Evolutionary conservation across 2,797 vertebrate genomes (phyloP), one percentile per base, ranked within the genome.

Genomic region (Crenuchus spilurus): DNA sequence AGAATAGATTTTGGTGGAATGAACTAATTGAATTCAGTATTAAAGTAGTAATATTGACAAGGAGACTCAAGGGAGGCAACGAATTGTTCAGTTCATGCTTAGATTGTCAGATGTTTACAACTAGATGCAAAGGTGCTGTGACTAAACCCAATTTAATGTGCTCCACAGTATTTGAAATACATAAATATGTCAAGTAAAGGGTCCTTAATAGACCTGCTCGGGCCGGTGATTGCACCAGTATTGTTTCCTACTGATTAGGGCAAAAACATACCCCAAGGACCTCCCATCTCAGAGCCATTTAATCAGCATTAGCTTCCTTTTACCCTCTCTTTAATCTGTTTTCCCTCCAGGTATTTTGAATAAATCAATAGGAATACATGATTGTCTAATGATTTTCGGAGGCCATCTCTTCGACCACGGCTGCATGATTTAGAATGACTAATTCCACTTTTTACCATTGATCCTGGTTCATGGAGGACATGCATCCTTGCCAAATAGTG

Each of bases 361-460:
- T 97, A 97, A 98, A 98, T 99, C 97, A 96, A 98, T 98, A 94
- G 88, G 94, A 96, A 98, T 97, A 99, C 97, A 98, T 98, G 97
- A 99, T 99, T 99, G 96, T 96, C 96, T 99, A 99, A 98, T 97
- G 97, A 99, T 99, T 99, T 98, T 94, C 92, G 94, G 94, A 96
- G 95, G 93, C 94, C 95, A 94, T 94, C 92, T 91, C 92, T 96
- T 97, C 93, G 94, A 97, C 94, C 95, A 95, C 89, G 87, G 94
- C 95, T 91, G 95, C 95, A 93, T 96, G 96, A 97, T 96, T 97
- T 96, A 96, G 94, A 97, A 98, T 96, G 94, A 97, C 95, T 98
- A 96, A 98, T 98, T 97, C 94, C 92, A 92, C 96, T 96, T 96
- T 97, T 96, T 95, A 87, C 92, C 95, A 96, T 96, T 95, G 96